Evolutionary conservation across 2,797 vertebrate genomes (phyloP).

Genomic region (Cynopterus sphinx): DNA sequence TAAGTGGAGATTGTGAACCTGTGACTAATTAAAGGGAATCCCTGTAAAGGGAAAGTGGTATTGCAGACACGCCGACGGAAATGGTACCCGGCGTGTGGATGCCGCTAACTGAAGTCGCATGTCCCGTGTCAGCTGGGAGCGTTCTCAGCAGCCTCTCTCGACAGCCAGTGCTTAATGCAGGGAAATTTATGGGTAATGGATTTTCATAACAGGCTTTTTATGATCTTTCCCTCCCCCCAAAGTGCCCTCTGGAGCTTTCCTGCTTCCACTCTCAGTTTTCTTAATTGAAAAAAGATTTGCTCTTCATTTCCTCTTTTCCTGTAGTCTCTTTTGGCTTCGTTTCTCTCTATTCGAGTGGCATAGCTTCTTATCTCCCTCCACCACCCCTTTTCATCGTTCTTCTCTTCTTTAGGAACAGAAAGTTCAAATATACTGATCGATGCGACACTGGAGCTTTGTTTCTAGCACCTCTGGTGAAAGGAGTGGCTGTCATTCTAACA

Average conservation of each 20-base stretch:
- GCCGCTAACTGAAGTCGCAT: slow-evolving; percentile 63
- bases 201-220: slow-evolving; percentile 66
- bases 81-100: not conserved
- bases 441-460: not conserved
- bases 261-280: slow-evolving; percentile 59
- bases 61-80: slow-evolving; percentile 50
- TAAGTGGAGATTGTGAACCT: slow-evolving; percentile 51
- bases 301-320: slow-evolving; percentile 40
- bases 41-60: not conserved
- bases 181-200: slow-evolving; percentile 59
- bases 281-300: slow-evolving; percentile 71
- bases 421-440: not conserved
- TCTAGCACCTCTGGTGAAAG: not conserved
- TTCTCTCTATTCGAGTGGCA: not conserved
- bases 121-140: slow-evolving; percentile 29
- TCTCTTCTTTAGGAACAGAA: slow-evolving; percentile 24
- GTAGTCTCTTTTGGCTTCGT: not conserved
- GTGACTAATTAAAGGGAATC: slow-evolving; percentile 71
- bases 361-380: not conserved
- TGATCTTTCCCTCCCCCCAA: slow-evolving; percentile 32
- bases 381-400: too few relatives aligned
- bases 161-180: slow-evolving; percentile 25
- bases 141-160: not conserved
- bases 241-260: slow-evolving; percentile 64
- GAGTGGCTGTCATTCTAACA: not conserved